Evolutionary conservation across 1,140 invertebrate genomes (phyloP), one percentile per base, ranked within the genome.

Genomic region (Dendroctonus valens): DNA sequence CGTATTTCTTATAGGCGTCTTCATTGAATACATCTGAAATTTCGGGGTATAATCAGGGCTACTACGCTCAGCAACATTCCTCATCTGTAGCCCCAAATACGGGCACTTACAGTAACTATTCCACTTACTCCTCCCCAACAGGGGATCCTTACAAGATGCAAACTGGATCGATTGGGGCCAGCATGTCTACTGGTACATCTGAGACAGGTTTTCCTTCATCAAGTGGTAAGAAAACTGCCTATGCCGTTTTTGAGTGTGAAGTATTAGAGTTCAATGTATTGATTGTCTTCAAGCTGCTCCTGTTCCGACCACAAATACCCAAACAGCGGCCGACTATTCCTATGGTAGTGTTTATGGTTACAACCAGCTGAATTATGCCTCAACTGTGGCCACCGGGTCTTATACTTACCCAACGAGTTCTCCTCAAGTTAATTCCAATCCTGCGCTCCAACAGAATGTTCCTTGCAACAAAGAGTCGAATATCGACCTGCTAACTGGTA

Each of bases 401-500:
- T 40, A 65, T 46, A 65, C 53, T n/a, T 37, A 50, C 12, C 42
- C 48, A 41, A 60, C 51, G 7, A 50, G 7, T 38, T 15, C 53
- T 39, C 42, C 53, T 46, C 55, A 62, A 14, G 39, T 64, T 26
- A 44, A 41, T 41, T 48, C 54, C 12, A 46, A 46, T 7, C 5
- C 58, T 55, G 6, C 71, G 0, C 41, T 12, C 41, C 6, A 38
- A 26, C 7, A 7, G n/a, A 59, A 8, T 39, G 7, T 6, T 14
- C 11, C 8, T 26, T 26, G 26, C 26, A 26, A 37, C 26, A 70
- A 68, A 65, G 72, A 68, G 41, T 83, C 87, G 0, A 89, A 90
- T 69, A 84, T 92, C 41, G 91, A 93, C 79, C 79, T 93, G 41
- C 75, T 93, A 1, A 86, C 89, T 2, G 91, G 89, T 53, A 58